Conservation (phyloP, 2,113 vertebrate species). For the Lontra canadensis region DNA sequence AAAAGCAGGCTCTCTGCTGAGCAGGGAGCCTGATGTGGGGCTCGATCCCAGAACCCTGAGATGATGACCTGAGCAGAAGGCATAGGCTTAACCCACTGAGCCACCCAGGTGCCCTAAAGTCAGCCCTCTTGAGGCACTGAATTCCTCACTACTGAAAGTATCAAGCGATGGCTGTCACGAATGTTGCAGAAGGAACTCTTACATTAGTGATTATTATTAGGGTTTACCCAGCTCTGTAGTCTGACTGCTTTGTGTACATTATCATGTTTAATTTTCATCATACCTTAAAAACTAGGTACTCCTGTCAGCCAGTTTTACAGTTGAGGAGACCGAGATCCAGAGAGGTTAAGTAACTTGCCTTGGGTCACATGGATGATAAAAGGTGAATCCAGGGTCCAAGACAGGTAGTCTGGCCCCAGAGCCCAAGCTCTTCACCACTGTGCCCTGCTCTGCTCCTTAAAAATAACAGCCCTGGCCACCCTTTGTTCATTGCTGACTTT, state of each 20-base stretch:
- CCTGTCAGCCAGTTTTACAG: not conserved
- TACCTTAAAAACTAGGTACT: not conserved
- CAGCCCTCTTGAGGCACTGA: not conserved
- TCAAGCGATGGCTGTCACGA: not conserved
- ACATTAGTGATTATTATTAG: not conserved
- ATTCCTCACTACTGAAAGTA: not conserved
- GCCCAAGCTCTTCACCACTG: not conserved
- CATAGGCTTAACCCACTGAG: too few relatives aligned
- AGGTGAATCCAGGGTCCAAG: constrained; percentile 12
- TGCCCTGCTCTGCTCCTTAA: constrained; percentile 49
- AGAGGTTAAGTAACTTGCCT: constrained; percentile 15
- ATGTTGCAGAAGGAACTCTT: not conserved
- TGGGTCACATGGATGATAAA: constrained; percentile 11
- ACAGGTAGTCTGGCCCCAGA: not conserved
- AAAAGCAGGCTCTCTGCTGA: too few relatives aligned
- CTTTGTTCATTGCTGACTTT: constrained; percentile 56
- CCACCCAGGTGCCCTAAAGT: too few relatives aligned
- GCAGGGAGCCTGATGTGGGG: too few relatives aligned
- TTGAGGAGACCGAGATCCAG: not conserved
- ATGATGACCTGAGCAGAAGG: too few relatives aligned
- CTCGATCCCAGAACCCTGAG: too few relatives aligned
- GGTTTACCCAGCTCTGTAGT: not conserved
- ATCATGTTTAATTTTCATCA: not conserved
- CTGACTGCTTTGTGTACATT: not conserved
- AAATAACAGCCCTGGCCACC: constrained; percentile 58